Evolutionary conservation across 2,888 invertebrate species (phyloP), one percentile per base, ranked within the genome.

Genomic region (Coecobrya sp.): DNA sequence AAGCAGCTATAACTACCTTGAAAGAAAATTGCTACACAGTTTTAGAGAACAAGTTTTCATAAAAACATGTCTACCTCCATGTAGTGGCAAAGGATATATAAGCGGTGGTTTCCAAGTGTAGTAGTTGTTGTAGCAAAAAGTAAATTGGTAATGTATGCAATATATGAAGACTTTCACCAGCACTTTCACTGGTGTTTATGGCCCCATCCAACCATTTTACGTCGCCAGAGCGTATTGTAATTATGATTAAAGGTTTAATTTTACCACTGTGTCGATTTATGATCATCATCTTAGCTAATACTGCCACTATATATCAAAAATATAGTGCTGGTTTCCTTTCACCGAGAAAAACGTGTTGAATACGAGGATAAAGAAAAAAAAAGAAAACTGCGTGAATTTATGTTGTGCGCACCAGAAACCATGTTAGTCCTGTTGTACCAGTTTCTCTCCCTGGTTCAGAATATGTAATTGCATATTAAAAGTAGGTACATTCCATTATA

Each of bases 181-280:
- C 30, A 84, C 65, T 65, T 84, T 84, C 65, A 49, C 62, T 45
- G 3, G 73, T 85, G 76, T 90, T 90, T 90, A 90, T 84, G 90
- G 55, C 52, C 82, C 25, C 89, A 89, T 89, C 89, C 68, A 70
- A 42, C 89, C 89, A 85, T 90, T 90, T 79, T 59, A 85, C 85
- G 90, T 90, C 90, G 76, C 49, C 85, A 30, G 90, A 85, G 65
- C 90, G 84, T 90, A 85, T 90, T 90, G 90, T 90, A 90, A 90
- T 90, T 90, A 90, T 90, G 90, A 90, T 90, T 85, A 90, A 90
- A 90, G 90, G 90, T 90, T 90, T 90, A 90, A 90, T 90, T 90
- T 90, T 84, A 76, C 90, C 90, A 85, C 90, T 55, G 84, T 85
- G 90, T 90, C 90, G 90, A 90, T 90, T 90, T 90, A 90, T 85